Percentiles rank a stretch among this genome's conserved stretches.
Evolutionary conservation across 2,113 vertebrate genomes (phyloP).

Genomic region (Lethenteron reissneri): DNA sequence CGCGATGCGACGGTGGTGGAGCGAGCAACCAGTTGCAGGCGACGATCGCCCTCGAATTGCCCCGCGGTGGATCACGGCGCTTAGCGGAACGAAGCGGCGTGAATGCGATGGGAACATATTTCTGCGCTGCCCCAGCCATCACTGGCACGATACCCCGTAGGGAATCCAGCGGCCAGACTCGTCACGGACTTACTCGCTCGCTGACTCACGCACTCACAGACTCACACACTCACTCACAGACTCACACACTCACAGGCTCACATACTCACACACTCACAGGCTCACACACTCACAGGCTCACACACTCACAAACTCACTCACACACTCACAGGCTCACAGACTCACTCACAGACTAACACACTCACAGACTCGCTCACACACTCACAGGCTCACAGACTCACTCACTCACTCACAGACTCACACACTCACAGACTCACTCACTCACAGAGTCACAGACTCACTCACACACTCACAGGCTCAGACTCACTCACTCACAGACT

Average conservation of each 20-base stretch:
- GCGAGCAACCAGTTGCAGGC: too few species aligned
- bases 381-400: neutral
- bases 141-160: too few species aligned
- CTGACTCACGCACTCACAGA: neutral
- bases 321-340: neutral
- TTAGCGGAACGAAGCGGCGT: too few species aligned
- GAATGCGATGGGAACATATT: too few species aligned
- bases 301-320: neutral
- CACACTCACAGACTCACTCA: neutral
- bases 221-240: neutral
- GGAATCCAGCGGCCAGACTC: too few species aligned
- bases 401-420: neutral
- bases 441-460: neutral
- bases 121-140: too few species aligned
- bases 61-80: too few species aligned
- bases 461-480: neutral
- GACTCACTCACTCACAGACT: neutral
- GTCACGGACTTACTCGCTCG: neutral
- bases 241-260: neutral
- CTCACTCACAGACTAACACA: neutral
- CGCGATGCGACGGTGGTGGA: too few species aligned
- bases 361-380: neutral
- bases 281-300: neutral
- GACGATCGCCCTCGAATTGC: too few species aligned
- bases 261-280: neutral